Evolutionary conservation across 2,888 invertebrate genomes (phyloP), one percentile per base, ranked within the genome.

Genomic region (Hypomecis atomaria): DNA sequence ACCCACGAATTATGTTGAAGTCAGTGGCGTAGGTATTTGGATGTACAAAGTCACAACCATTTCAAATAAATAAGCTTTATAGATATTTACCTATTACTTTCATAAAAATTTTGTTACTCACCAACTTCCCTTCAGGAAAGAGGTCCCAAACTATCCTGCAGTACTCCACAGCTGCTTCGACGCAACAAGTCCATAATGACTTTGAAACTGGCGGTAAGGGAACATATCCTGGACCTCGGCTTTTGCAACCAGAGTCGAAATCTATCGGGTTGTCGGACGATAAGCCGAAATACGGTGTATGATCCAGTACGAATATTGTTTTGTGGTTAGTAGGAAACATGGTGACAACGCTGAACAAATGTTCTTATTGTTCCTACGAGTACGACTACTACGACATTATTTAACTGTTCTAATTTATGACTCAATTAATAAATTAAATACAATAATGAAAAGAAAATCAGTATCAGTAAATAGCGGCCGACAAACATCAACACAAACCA

Each of bases 91-190:
- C 5, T 40, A 40, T 38, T 38, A 38, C 10, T 40, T 8, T 40
- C 42, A 45, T 8, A 45, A 2, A 13, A n/a, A 13, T 6, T 23
- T 5, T 11, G 0, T 13, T 52, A 66, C 88, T 84, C 92, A 97
- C 97, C 87, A 98, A 88, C 93, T 98, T 97, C 65, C 96, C 97
- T 65, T 95, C 94, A 0, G 99, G 98, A 92, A 98, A 99, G n/a
- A 99, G 93, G 88, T 99, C 99, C 97, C 98, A 98, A 0, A 98
- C 97, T 74, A 99, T 97, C 34, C 99, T 95, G 77, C 98, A 98
- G 83, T 99, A 99, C 87, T 99, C 99, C 65, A 99, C 95, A 0
- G 98, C 96, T 0, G 98, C 96, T 93, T 99, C 99, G 0, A 99
- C 97, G 72, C 97, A 97, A 79, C 97, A 98, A 0, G 99, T 99